Conservation (phyloP, 2,113 vertebrate species). For the Etheostoma spectabile region DNA sequence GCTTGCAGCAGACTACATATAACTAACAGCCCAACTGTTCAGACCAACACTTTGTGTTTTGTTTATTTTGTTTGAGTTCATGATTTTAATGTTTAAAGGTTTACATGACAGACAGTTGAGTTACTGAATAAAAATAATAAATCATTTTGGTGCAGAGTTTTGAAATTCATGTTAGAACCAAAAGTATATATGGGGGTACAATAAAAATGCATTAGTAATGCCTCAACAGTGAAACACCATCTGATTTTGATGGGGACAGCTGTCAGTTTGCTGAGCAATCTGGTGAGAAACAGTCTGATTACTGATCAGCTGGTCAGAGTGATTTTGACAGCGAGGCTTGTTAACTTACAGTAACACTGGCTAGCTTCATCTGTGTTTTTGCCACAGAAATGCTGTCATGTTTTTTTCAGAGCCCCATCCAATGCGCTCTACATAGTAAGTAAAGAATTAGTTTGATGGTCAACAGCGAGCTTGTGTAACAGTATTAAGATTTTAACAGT, state of each 20-base stretch:
- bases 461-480: slow-evolving; percentile 68
- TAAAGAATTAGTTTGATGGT: slow-evolving; percentile 70
- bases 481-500: slow-evolving; percentile 72
- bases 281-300: slow-evolving; percentile 33
- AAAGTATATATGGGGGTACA: not conserved
- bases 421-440: slow-evolving; percentile 38
- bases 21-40: too few species aligned
- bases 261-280: slow-evolving; percentile 39
- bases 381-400: slow-evolving; percentile 14
- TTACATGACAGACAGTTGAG: too few species aligned
- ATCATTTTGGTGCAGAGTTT: too few species aligned
- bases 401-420: slow-evolving; percentile 24
- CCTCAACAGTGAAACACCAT: slow-evolving; percentile 39
- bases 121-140: too few species aligned
- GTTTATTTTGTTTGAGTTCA: too few species aligned
- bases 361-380: slow-evolving; percentile 24
- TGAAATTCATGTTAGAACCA: not conserved
- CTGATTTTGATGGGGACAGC: slow-evolving; percentile 38
- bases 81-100: too few species aligned
- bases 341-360: slow-evolving; percentile 19
- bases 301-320: slow-evolving; percentile 41
- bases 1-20: too few species aligned
- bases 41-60: too few species aligned
- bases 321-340: slow-evolving; percentile 11
- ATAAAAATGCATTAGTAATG: slow-evolving; percentile 5